Conservation (phyloP, 2,113 vertebrate genomes). For the Silurus meridionalis region DNA sequence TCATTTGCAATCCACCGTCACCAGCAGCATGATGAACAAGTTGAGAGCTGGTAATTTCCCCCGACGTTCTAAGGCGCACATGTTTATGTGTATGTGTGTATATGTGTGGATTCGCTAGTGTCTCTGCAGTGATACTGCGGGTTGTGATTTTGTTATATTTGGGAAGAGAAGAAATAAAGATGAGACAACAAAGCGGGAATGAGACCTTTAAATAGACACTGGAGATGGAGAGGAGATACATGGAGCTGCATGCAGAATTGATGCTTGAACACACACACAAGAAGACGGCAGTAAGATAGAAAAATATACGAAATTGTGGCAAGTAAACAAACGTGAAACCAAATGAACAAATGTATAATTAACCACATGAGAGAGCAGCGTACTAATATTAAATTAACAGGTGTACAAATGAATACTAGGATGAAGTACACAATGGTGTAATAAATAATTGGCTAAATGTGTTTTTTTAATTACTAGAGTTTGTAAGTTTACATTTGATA, state of each 20-base stretch:
- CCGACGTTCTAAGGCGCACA: not conserved
- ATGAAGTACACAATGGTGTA: not conserved
- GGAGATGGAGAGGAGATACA: slow-evolving; percentile 22
- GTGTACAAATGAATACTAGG: not conserved
- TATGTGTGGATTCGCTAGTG: not conserved
- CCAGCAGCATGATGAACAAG: slow-evolving; percentile 20
- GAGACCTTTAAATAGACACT: slow-evolving; percentile 37
- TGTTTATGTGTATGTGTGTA: not conserved
- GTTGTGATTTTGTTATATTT: not conserved
- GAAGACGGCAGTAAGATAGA: not conserved
- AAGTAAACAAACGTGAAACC: not conserved
- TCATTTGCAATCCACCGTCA: slow-evolving; percentile 14
- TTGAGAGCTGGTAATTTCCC: not conserved
- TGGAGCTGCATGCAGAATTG: slow-evolving; percentile 9
- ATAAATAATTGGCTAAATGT: not conserved
- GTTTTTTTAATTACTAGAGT: not conserved
- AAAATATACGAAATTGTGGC: not conserved
- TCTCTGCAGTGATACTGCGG: not conserved
- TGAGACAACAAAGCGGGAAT: slow-evolving; percentile 9
- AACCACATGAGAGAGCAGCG: not conserved
- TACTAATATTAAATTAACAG: not conserved
- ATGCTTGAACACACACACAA: not conserved
- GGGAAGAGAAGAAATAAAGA: slow-evolving; percentile 24
- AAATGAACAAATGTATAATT: not conserved
- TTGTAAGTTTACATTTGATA: not conserved